Evolutionary conservation across 2,797 vertebrate genomes (phyloP).

Genomic region (Sebastes taczanowskii): DNA sequence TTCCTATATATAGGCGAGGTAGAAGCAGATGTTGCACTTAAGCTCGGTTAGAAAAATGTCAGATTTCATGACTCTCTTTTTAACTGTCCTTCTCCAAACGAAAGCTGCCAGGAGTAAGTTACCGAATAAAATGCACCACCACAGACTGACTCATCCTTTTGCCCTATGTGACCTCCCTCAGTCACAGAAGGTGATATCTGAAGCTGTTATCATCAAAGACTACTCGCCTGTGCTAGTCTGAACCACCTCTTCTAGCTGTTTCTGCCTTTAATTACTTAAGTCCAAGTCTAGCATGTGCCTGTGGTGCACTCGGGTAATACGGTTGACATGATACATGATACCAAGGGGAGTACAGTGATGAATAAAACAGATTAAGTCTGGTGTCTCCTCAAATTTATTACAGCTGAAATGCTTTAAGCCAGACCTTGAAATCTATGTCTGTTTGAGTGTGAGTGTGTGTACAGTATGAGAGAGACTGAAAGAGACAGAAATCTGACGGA

Average conservation of each 20-base stretch:
- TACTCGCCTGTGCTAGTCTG: neutral
- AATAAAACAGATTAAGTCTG: slow-evolving; percentile 16
- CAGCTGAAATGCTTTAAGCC: neutral
- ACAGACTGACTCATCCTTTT: neutral
- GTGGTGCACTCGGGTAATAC: slow-evolving; percentile 8
- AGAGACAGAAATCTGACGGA: slow-evolving; percentile 1
- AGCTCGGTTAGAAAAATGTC: neutral
- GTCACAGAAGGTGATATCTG: neutral
- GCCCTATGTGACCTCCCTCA: neutral
- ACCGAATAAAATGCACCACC: neutral
- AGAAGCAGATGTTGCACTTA: neutral
- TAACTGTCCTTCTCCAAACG: neutral
- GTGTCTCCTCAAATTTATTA: slow-evolving; percentile 29
- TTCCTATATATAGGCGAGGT: neutral
- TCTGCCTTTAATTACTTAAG: neutral
- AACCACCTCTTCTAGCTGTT: neutral
- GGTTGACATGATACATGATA: slow-evolving; percentile 2
- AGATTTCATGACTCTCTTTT: neutral
- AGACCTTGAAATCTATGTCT: neutral
- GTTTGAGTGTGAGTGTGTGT: neutral
- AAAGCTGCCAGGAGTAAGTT: neutral
- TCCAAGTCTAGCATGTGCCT: neutral
- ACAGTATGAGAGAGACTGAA: too few relatives aligned
- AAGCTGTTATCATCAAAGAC: neutral
- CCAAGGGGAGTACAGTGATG: neutral